phyloP scores from a whole-genome alignment of 2,797 vertebrate genomes.

The Hemitrygon akajei region DNA sequence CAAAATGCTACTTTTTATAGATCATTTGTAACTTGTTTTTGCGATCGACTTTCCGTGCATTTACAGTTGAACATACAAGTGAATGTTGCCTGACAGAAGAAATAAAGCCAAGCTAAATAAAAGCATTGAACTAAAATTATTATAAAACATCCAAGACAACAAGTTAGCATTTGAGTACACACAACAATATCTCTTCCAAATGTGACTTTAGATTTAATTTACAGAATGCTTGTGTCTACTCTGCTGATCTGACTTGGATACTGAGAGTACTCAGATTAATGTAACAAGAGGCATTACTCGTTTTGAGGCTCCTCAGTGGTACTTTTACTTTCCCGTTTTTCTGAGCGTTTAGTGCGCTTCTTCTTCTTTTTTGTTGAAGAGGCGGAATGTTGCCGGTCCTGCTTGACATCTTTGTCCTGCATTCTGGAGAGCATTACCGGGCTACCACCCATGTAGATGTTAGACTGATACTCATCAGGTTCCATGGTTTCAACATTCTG shows the following conservation, averaged over 20 bases:
- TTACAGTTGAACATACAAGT: constrained; percentile 11
- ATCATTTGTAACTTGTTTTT: constrained; percentile 16
- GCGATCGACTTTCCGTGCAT: neutral
- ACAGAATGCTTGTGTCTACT: constrained; percentile 19
- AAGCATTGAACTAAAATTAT: constrained; percentile 15
- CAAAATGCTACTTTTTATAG: neutral
- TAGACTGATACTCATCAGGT: constrained; percentile 22
- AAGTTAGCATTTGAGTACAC: neutral
- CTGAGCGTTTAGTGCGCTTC: constrained; percentile 28
- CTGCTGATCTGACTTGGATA: constrained; percentile 1
- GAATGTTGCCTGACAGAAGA: neutral
- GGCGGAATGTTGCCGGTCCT: constrained; percentile 22
- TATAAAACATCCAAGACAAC: constrained; percentile 18
- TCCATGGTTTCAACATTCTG: constrained; percentile 2
- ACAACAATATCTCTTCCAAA: constrained; percentile 23
- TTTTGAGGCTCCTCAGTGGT: constrained; percentile 22
- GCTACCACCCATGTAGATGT: constrained; percentile 25
- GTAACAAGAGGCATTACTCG: neutral
- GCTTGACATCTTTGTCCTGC: constrained; percentile 12
- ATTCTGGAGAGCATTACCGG: neutral
- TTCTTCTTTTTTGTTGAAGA: constrained; percentile 27
- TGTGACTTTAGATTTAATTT: constrained; percentile 30
- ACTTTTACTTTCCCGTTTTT: constrained; percentile 20
- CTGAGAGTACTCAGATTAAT: constrained; percentile 7
- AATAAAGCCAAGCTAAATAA: neutral